Percentiles rank a stretch among this genome's conserved stretches.
Evolutionary conservation across 2,113 vertebrate genomes (phyloP).

Genomic region (Zeus faber): DNA sequence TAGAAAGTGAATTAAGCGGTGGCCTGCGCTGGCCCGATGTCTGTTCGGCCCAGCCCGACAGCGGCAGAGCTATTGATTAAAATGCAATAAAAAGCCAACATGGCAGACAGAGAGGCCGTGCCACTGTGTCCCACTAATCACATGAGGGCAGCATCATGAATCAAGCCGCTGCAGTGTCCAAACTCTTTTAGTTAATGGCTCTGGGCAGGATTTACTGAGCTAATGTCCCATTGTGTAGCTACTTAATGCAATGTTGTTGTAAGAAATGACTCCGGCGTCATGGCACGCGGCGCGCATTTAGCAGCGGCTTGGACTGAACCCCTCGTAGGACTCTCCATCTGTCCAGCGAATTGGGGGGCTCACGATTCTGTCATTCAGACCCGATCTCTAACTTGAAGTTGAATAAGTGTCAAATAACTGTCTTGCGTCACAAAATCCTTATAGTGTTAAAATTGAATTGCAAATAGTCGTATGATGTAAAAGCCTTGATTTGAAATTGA

Average conservation of each 20-base stretch:
- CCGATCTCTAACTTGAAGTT: no score
- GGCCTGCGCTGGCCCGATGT: slow-evolving; percentile 1
- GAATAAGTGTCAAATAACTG: no score
- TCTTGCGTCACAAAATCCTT: no score
- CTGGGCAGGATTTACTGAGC: slow-evolving; percentile 1
- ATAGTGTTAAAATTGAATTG: no score
- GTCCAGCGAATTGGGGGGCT: no score
- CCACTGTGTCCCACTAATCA: slow-evolving; percentile 11
- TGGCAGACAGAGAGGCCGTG: no score
- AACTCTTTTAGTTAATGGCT: neutral
- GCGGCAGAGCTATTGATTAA: slow-evolving; percentile 33
- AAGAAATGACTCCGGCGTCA: neutral
- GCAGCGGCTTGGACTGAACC: no score
- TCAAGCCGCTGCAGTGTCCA: slow-evolving; percentile 7
- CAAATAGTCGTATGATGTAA: no score
- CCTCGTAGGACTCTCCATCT: no score
- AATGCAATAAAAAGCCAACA: slow-evolving; percentile 27
- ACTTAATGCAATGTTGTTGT: slow-evolving; percentile 4
- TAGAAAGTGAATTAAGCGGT: slow-evolving; percentile 13
- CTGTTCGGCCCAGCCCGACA: slow-evolving; percentile 10
- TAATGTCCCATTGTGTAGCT: slow-evolving; percentile 1
- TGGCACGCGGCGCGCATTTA: no score
- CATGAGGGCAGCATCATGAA: slow-evolving; percentile 22
- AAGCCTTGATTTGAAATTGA: no score
- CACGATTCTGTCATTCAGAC: no score